Conservation (phyloP, 2,113 vertebrate species). For the Megaceryle torquata region DNA sequence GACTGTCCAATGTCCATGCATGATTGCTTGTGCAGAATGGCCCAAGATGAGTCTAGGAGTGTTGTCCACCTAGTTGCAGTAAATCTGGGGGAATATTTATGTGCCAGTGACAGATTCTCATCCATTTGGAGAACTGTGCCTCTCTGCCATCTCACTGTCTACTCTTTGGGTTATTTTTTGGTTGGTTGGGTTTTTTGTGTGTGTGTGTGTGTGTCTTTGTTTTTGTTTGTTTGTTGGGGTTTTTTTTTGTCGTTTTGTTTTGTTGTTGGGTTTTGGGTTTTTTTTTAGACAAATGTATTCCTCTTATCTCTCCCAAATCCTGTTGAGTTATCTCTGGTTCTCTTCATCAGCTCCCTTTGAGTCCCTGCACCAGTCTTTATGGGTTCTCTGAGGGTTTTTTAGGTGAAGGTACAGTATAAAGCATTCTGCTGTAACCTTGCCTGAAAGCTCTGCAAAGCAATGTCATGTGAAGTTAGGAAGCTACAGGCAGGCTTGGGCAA, state of each 20-base stretch:
- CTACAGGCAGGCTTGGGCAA: not conserved
- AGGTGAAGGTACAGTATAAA: not conserved
- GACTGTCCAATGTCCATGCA: not conserved
- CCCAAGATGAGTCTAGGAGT: not conserved
- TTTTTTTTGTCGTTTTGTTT: not conserved
- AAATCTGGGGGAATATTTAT: not conserved
- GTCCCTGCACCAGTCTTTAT: not conserved
- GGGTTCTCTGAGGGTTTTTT: not conserved
- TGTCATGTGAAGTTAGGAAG: not conserved
- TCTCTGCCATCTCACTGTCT: not conserved
- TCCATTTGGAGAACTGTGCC: accelerated
- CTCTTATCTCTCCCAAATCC: not conserved
- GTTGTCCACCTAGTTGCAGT: not conserved
- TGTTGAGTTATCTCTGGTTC: not conserved
- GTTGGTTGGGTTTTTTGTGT: not conserved
- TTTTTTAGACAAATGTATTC: not conserved
- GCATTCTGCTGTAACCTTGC: not conserved
- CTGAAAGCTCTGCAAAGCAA: not conserved
- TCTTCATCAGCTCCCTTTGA: not conserved
- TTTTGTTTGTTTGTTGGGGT: not conserved
- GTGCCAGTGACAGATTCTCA: not conserved
- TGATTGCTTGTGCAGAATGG: not conserved
- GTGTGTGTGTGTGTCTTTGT: no score
- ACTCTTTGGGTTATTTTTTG: not conserved
- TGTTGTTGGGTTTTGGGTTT: not conserved